These are phyloP conservation scores for Diglossa cyanea DNA, from an alignment of 2,797 vertebrate species.

Conservation along the genomic window DNA sequence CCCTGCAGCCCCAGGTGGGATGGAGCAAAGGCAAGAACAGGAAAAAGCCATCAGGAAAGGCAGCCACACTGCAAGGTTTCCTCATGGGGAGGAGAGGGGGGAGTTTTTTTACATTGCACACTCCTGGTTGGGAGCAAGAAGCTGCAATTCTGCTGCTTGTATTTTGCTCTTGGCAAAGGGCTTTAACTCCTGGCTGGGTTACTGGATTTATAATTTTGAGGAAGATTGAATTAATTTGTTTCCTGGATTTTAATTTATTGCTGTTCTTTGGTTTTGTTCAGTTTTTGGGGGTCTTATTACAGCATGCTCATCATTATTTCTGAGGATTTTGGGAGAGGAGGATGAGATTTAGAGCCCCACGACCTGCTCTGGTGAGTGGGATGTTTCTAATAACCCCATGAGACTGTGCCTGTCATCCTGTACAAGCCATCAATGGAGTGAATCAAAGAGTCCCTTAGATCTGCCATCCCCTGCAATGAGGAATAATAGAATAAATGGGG, in stretches of 20 bases:
- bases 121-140: background rate
- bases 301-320: background rate
- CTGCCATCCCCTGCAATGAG: background rate
- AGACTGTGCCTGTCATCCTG: background rate
- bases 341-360: background rate
- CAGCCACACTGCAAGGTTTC: background rate
- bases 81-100: background rate
- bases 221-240: background rate
- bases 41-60: background rate
- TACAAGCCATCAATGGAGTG: background rate
- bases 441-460: background rate
- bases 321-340: background rate
- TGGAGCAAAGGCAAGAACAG: background rate
- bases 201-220: background rate
- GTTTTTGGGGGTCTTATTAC: background rate
- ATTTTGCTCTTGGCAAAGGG: background rate
- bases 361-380: background rate
- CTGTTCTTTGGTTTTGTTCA: background rate
- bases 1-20: rapidly evolving
- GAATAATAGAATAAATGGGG: background rate
- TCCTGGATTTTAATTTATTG: background rate
- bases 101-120: rapidly evolving
- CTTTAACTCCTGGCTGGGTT: background rate
- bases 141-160: background rate
- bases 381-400: background rate